phyloP scores from a whole-genome alignment of 2,113 vertebrate genomes.

The Ciconia stormi region DNA sequence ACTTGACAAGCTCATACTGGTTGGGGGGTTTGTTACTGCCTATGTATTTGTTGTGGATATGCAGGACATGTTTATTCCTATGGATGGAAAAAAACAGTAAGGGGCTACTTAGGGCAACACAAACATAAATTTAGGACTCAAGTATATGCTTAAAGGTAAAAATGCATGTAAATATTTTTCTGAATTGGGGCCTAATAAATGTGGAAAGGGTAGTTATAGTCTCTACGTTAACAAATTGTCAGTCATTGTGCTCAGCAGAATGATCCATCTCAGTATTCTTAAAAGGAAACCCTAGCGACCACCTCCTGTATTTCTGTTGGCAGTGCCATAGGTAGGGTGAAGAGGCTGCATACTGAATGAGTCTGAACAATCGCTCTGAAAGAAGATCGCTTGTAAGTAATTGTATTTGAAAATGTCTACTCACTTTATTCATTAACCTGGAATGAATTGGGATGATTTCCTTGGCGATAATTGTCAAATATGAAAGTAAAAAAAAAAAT shows the following conservation, averaged over 20 bases:
- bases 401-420: not conserved
- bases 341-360: accelerated
- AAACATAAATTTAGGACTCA: conserved; percentile 28
- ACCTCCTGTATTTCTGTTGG: not conserved
- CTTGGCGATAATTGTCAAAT: not conserved
- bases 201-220: not conserved
- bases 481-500: not conserved
- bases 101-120: conserved; percentile 34
- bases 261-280: not conserved
- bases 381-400: not conserved
- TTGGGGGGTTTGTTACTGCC: not conserved
- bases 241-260: not conserved
- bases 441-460: not conserved
- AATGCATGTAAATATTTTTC: conserved; percentile 55
- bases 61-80: not conserved
- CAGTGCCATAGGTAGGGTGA: not conserved
- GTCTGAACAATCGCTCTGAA: not conserved
- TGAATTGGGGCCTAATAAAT: not conserved
- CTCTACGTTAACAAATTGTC: not conserved
- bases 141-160: conserved; percentile 42
- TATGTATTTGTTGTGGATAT: not conserved
- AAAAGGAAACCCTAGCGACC: not conserved
- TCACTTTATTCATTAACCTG: not conserved
- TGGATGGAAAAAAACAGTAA: not conserved
- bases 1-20: not conserved